Evolutionary conservation across 2,113 vertebrate genomes (phyloP).

Genomic region (Neomonachus schauinslandi): DNA sequence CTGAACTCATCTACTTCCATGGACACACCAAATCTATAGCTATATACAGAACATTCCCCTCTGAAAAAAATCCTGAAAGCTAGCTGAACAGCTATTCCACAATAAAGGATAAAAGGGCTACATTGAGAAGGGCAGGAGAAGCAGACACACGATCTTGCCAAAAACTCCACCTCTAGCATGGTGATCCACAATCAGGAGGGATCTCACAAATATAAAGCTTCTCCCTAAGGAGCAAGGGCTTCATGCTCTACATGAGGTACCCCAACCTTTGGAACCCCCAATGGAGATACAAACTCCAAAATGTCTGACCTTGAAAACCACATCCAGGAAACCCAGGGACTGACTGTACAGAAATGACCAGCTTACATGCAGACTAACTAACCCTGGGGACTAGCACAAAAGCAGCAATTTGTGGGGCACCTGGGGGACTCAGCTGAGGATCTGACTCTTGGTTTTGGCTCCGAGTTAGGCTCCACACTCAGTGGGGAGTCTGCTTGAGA

Average conservation of each 20-base stretch:
- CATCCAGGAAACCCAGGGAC: not conserved
- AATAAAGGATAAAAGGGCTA: not conserved
- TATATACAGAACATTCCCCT: not conserved
- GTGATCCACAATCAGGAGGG: not conserved
- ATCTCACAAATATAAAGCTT: not conserved
- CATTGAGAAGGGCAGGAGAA: not conserved
- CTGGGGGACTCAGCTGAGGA: not conserved
- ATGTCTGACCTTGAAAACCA: not conserved
- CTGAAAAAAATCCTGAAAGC: not conserved
- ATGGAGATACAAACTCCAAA: not conserved
- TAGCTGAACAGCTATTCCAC: not conserved
- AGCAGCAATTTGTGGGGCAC: not conserved
- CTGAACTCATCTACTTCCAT: not conserved
- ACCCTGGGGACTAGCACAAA: not conserved
- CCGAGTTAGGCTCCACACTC: not conserved
- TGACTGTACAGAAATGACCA: not conserved
- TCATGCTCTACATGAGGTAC: not conserved
- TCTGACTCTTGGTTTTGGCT: not conserved
- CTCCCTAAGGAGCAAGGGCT: not conserved
- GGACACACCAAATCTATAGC: not conserved
- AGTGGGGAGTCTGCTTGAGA: not conserved
- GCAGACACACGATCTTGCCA: not conserved
- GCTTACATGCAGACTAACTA: not conserved
- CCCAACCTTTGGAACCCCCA: not conserved
- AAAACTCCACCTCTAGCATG: not conserved